phyloP scores from a whole-genome alignment of 2,113 vertebrate species.

The Oncorhynchus nerka region DNA sequence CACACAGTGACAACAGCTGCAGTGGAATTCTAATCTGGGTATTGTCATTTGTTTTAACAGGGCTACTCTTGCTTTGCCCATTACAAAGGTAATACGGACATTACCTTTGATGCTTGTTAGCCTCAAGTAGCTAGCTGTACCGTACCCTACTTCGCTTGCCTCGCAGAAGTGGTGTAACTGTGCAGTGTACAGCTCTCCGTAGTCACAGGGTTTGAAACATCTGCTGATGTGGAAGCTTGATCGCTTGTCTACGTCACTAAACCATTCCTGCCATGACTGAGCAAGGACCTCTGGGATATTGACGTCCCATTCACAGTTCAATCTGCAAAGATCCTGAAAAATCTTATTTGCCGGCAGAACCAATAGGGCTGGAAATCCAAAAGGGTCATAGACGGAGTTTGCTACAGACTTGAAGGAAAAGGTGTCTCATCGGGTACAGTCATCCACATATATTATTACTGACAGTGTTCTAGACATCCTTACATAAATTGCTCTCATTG shows the following conservation, averaged over 20 bases:
- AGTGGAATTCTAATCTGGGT: neutral
- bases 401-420: neutral
- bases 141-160: neutral
- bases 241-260: neutral
- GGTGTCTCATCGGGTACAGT: neutral
- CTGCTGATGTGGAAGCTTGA: neutral
- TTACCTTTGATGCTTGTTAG: neutral
- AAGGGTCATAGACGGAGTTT: slow-evolving; percentile 20
- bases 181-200: neutral
- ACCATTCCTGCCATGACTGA: neutral
- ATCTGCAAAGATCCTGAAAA: neutral
- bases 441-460: slow-evolving; percentile 12
- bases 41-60: slow-evolving; percentile 4
- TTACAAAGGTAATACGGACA: neutral
- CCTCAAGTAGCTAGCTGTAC: neutral
- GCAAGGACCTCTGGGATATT: neutral
- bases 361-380: neutral
- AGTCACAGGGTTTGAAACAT: neutral
- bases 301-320: neutral
- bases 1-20: neutral
- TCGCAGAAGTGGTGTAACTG: slow-evolving; percentile 13
- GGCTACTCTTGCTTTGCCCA: slow-evolving; percentile 9
- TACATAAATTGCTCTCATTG: neutral
- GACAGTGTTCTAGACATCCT: neutral
- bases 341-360: neutral